Percentiles rank a stretch among this genome's conserved stretches.
phyloP scores from a whole-genome alignment of 1,140 invertebrate species.

The Drosophila sp. region DNA sequence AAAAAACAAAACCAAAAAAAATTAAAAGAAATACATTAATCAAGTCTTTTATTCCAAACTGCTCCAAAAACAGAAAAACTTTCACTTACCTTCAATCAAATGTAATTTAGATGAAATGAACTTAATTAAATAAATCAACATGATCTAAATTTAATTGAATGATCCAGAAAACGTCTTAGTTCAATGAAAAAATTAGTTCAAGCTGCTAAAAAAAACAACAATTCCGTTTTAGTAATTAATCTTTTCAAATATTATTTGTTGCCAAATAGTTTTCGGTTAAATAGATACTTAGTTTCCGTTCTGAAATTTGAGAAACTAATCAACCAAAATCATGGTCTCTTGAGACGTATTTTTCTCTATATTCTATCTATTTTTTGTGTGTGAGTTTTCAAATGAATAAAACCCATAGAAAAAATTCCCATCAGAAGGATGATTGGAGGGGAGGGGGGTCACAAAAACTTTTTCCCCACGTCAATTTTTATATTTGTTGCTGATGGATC shows the following conservation, averaged over 20 bases:
- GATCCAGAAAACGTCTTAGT: no score
- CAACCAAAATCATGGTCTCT: neutral
- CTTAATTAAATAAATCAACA: no score
- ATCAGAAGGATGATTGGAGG: neutral
- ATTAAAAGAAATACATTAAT: neutral
- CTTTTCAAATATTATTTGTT: no score
- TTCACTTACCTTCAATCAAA: neutral
- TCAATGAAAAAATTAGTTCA: no score
- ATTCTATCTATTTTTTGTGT: neutral
- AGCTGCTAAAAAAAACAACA: no score
- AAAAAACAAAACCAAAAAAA: neutral
- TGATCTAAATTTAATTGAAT: no score
- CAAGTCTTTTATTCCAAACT: neutral
- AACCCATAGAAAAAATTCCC: conserved; percentile 9
- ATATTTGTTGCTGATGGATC: conserved; percentile 40
- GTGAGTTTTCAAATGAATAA: conserved; percentile 41
- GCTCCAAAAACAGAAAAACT: neutral
- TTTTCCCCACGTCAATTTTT: conserved; percentile 25
- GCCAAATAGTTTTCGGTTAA: no score
- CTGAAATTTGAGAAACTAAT: neutral
- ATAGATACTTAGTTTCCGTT: neutral
- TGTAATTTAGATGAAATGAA: no score
- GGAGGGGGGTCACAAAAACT: conserved; percentile 3
- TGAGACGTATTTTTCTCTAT: neutral
- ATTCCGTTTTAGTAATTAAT: no score